Conservation (phyloP, 2,888 invertebrate genomes). For the Agrypnus murinus region DNA sequence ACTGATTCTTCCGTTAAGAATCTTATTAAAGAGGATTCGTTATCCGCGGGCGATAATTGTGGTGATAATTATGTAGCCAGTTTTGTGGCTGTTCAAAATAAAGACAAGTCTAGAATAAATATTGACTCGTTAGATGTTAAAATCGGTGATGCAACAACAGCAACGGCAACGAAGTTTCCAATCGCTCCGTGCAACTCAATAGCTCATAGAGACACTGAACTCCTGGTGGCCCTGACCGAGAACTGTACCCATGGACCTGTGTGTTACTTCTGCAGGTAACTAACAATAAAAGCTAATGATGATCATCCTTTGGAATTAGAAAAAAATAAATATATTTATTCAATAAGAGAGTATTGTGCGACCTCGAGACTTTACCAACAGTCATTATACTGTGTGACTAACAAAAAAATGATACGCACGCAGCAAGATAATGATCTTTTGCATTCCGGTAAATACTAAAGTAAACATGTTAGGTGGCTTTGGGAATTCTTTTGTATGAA, state of each 20-base stretch:
- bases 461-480: too few relatives aligned
- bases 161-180: slow-evolving; percentile 52
- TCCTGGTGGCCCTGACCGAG: slow-evolving; percentile 69
- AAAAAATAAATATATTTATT: slow-evolving; percentile 23
- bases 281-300: slow-evolving; percentile 56
- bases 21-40: not conserved
- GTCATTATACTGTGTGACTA: not conserved
- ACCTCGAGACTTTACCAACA: slow-evolving; percentile 7
- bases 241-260: slow-evolving; percentile 70
- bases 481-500: too few relatives aligned
- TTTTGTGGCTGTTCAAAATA: slow-evolving; percentile 17
- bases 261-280: slow-evolving; percentile 72
- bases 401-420: too few relatives aligned
- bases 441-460: too few relatives aligned
- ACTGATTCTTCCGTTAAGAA: too few relatives aligned
- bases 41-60: not conserved
- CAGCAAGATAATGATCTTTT: too few relatives aligned
- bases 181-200: slow-evolving; percentile 67
- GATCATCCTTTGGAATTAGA: slow-evolving; percentile 19
- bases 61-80: slow-evolving; percentile 13
- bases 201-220: slow-evolving; percentile 70
- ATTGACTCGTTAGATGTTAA: slow-evolving; percentile 37
- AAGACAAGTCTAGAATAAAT: slow-evolving; percentile 22
- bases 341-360: slow-evolving; percentile 32
- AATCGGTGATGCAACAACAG: slow-evolving; percentile 39